phyloP scores from a whole-genome alignment of 2,888 invertebrate species.

The Drosophila suboccidentalis region DNA sequence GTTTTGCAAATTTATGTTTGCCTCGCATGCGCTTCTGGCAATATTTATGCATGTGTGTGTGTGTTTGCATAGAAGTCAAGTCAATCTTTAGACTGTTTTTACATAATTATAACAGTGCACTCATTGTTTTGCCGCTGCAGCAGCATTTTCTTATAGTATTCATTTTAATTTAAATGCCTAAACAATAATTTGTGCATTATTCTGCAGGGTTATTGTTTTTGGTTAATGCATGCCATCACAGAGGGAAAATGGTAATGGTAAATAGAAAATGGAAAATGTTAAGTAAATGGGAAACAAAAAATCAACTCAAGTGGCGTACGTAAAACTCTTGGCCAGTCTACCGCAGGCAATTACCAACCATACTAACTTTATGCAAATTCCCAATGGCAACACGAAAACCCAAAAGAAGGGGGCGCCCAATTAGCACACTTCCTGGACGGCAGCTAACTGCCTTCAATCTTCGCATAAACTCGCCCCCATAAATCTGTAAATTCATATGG shows the following conservation, averaged over 20 bases:
- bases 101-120: conserved; percentile 80
- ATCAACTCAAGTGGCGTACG: conserved; percentile 52
- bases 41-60: conserved; percentile 21
- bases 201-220: conserved; percentile 76
- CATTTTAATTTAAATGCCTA: conserved; percentile 77
- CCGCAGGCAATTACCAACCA: conserved; percentile 49
- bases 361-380: conserved; percentile 67
- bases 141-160: conserved; percentile 43
- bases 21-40: conserved; percentile 69
- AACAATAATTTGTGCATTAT: conserved; percentile 81
- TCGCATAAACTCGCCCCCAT: conserved; percentile 6
- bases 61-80: conserved; percentile 69
- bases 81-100: conserved; percentile 81
- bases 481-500: conserved; percentile 54
- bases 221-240: conserved; percentile 70
- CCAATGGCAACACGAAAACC: conserved; percentile 41
- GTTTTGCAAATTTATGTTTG: conserved; percentile 70
- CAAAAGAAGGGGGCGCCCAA: conserved; percentile 56
- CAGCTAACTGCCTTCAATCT: not conserved
- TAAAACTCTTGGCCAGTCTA: conserved; percentile 13
- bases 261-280: not conserved
- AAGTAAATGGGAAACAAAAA: conserved; percentile 20
- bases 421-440: conserved; percentile 63
- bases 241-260: not conserved
- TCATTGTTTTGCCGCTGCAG: conserved; percentile 51